Conservation (phyloP, 1,140 invertebrate species). For the Rhagoletis pomonella region DNA sequence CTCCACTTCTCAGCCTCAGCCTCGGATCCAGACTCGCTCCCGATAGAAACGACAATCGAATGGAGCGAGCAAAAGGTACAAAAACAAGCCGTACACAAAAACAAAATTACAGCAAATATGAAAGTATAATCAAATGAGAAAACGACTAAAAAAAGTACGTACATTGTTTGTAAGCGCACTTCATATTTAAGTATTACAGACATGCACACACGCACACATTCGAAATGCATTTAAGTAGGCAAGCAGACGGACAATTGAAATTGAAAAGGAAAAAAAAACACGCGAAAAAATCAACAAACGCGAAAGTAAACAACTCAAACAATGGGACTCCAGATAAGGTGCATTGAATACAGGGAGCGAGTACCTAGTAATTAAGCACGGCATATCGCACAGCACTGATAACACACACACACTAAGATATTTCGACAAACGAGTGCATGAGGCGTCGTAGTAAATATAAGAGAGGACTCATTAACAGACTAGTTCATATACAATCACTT, state of each 20-base stretch:
- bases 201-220: not conserved
- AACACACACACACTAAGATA: no score
- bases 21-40: not conserved
- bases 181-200: not conserved
- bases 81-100: not conserved
- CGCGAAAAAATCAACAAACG: slow-evolving; percentile 9
- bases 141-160: not conserved
- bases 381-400: no score
- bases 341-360: not conserved
- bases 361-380: slow-evolving; percentile 1
- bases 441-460: no score
- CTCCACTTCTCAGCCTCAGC: not conserved
- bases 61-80: slow-evolving; percentile 5
- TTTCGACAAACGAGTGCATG: no score
- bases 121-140: slow-evolving; percentile 13
- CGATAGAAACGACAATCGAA: not conserved
- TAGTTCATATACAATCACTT: no score
- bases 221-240: slow-evolving; percentile 5
- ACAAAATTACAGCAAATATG: not conserved
- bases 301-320: slow-evolving; percentile 19
- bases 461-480: no score
- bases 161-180: not conserved
- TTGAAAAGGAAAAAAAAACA: not conserved
- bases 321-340: slow-evolving; percentile 34
- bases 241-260: not conserved